Evolutionary conservation across 2,888 invertebrate species (phyloP).

Genomic region (Oscheius onirici): DNA sequence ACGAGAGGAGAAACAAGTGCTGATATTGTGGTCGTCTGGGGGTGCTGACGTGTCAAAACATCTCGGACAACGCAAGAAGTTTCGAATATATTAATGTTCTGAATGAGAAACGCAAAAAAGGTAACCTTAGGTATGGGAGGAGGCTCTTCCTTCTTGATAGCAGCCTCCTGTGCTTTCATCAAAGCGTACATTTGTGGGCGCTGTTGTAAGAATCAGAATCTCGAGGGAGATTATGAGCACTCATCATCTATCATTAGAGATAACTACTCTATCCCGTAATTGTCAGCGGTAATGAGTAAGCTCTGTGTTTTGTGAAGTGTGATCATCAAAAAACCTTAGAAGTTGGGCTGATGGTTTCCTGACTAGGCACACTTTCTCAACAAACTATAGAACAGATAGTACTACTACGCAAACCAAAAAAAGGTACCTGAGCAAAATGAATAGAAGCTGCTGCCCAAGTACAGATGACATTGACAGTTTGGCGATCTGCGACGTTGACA

Average conservation of each 20-base stretch:
- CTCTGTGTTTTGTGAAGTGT: not conserved
- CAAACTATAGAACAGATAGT: not conserved
- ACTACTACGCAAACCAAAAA: too few species aligned
- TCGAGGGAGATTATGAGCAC: not conserved
- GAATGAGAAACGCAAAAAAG: too few species aligned
- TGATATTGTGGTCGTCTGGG: too few species aligned
- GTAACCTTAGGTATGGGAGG: too few species aligned
- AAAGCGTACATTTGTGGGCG: not conserved
- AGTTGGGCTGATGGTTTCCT: not conserved
- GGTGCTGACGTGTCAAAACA: too few species aligned
- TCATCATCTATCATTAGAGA: not conserved
- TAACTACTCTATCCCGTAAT: not conserved
- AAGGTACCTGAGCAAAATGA: constrained; percentile 67
- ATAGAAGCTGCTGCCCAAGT: constrained; percentile 61
- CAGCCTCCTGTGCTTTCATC: not conserved
- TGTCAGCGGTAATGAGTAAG: not conserved
- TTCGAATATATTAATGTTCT: too few species aligned
- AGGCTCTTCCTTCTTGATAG: not conserved
- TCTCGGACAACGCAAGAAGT: too few species aligned
- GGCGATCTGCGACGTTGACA: constrained; percentile 52
- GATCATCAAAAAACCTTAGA: not conserved
- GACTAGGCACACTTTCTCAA: too few species aligned
- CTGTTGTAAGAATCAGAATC: not conserved
- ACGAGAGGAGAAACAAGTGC: too few species aligned
- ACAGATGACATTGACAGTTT: constrained; percentile 56